These are phyloP conservation scores for Heliothis peltigera DNA, from an alignment of 2,888 invertebrate genomes.

Conservation along the genomic window DNA sequence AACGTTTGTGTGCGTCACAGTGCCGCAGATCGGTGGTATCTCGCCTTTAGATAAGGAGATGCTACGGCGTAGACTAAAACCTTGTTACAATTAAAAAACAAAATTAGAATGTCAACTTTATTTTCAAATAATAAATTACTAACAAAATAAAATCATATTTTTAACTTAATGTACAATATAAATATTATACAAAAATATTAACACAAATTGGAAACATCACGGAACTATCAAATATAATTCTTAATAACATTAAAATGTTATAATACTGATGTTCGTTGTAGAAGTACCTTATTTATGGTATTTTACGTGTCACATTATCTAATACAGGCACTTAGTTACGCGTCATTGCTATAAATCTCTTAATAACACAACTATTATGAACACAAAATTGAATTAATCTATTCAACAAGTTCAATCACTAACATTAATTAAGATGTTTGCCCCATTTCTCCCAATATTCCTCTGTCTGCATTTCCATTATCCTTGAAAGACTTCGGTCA, in stretches of 20 bases:
- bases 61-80: too few species aligned
- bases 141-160: constrained; percentile 61
- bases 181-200: constrained; percentile 36
- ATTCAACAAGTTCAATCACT: constrained; percentile 9
- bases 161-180: constrained; percentile 47
- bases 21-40: too few species aligned
- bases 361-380: constrained; percentile 24
- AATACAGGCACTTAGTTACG: constrained; percentile 54
- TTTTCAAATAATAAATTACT: constrained; percentile 63
- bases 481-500: constrained; percentile 97
- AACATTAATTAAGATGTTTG: constrained; percentile 76
- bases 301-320: constrained; percentile 32
- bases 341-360: constrained; percentile 28
- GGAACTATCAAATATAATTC: constrained; percentile 37
- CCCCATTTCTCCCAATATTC: constrained; percentile 98
- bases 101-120: constrained; percentile 42
- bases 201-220: constrained; percentile 51
- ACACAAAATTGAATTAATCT: constrained; percentile 36
- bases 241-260: constrained; percentile 52
- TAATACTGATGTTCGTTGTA: constrained; percentile 56
- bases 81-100: constrained; percentile 1
- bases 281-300: constrained; percentile 27
- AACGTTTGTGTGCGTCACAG: too few species aligned
- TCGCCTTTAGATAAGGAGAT: too few species aligned
- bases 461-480: constrained; percentile 98